phyloP scores from a whole-genome alignment of 2,888 invertebrate genomes.

The Steromphala cineraria region DNA sequence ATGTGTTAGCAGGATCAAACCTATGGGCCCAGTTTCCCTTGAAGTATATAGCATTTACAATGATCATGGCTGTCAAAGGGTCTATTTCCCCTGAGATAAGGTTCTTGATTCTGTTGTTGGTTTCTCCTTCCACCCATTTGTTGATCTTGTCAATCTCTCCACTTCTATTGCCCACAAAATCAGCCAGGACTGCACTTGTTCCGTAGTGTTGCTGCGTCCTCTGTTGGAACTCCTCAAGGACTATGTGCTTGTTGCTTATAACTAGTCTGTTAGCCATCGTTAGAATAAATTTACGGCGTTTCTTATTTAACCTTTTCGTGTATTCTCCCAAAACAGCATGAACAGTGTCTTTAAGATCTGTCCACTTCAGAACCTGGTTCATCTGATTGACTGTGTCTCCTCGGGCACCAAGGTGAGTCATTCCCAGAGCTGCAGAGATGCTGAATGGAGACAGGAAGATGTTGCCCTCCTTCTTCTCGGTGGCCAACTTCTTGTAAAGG shows the following conservation, averaged over 20 bases:
- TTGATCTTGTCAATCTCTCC: constrained; percentile 81
- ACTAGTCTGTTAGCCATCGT: constrained; percentile 63
- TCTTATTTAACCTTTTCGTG: constrained; percentile 30
- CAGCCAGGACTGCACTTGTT: constrained; percentile 63
- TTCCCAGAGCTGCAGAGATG: constrained; percentile 74
- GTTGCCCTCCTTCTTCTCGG: constrained; percentile 36
- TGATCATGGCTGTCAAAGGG: constrained; percentile 66
- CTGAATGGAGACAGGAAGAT: constrained; percentile 75
- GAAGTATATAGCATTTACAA: constrained; percentile 77
- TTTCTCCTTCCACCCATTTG: constrained; percentile 86
- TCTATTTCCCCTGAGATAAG: constrained; percentile 79
- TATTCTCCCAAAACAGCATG: constrained; percentile 41
- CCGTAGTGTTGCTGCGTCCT: not conserved
- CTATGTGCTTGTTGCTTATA: constrained; percentile 42
- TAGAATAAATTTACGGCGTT: constrained; percentile 38
- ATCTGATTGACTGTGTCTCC: constrained; percentile 71
- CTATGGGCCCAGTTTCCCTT: constrained; percentile 75
- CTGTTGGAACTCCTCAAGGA: constrained; percentile 51
- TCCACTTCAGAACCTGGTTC: constrained; percentile 45
- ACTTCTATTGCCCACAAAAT: constrained; percentile 53
- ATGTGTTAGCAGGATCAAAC: constrained; percentile 76
- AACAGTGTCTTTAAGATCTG: constrained; percentile 33
- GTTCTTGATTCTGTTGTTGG: constrained; percentile 87
- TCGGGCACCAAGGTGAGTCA: constrained; percentile 74
- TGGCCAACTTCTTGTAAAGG: constrained; percentile 21